A percentile compares a stretch with the other conserved stretches of the same genome.
Evolutionary conservation across 2,888 invertebrate genomes (phyloP).

Genomic region (Hartigia nigra): DNA sequence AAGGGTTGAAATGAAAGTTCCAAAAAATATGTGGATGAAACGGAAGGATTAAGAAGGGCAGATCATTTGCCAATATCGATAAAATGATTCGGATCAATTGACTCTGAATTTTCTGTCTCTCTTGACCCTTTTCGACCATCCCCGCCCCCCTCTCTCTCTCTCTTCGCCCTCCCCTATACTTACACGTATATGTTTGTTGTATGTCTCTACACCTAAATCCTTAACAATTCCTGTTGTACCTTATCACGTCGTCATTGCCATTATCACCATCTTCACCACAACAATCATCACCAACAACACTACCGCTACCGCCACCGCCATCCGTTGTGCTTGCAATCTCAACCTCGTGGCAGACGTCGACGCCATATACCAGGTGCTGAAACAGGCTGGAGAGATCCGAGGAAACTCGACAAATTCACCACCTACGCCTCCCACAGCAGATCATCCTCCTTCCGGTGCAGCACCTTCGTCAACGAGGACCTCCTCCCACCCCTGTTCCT

Average conservation of each 20-base stretch:
- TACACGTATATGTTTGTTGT: background rate
- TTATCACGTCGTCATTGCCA: conserved; percentile 50
- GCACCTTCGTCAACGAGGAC: conserved; percentile 60
- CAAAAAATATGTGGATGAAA: too few species aligned
- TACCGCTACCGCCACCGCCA: background rate
- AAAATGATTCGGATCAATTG: background rate
- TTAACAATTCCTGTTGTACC: background rate
- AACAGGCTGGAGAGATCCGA: conserved; percentile 89
- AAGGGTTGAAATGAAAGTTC: background rate
- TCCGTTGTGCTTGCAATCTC: conserved; percentile 26
- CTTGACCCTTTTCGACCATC: background rate
- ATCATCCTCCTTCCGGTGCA: conserved; percentile 59
- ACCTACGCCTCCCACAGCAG: conserved; percentile 63
- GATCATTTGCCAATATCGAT: background rate
- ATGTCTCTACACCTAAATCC: background rate
- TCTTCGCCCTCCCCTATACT: background rate
- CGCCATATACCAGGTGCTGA: conserved; percentile 94
- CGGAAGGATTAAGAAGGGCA: background rate
- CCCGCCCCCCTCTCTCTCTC: background rate
- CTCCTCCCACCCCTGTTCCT: conserved; percentile 65
- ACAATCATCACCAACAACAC: conserved; percentile 21
- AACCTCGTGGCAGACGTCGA: conserved; percentile 76
- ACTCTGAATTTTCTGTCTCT: background rate
- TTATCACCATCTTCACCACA: conserved; percentile 35
- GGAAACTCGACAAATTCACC: conserved; percentile 64